Conservation (phyloP, 92 coral and sea anemone genomes). For the Umimayanthus chanpuru region DNA sequence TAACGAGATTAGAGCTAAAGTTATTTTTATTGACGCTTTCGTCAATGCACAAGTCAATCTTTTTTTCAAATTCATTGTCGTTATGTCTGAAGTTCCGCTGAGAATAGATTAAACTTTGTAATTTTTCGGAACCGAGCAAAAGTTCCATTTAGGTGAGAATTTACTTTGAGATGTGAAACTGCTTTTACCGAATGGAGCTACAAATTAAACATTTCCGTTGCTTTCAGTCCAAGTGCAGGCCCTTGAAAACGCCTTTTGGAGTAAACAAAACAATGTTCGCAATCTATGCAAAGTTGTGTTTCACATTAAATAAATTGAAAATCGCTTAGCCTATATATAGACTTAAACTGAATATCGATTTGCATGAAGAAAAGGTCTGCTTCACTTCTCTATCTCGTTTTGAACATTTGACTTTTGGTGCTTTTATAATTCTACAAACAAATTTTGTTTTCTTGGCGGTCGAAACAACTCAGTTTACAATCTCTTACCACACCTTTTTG, state of each 20-base stretch:
- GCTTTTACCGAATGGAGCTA: slow-evolving; percentile 16
- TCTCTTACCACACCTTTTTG: background rate
- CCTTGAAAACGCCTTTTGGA: slow-evolving; percentile 22
- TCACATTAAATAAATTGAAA: background rate
- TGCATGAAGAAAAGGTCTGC: background rate
- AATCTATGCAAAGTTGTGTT: background rate
- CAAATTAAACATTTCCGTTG: slow-evolving; percentile 32
- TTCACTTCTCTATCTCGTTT: background rate
- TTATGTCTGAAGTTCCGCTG: slow-evolving; percentile 31
- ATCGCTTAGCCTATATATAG: too few relatives aligned
- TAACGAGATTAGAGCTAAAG: slow-evolving; percentile 16
- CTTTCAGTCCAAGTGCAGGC: slow-evolving; percentile 36
- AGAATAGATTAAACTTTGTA: slow-evolving; percentile 20
- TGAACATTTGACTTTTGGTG: background rate
- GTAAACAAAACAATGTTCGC: background rate
- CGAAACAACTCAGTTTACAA: background rate
- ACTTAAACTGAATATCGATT: too few relatives aligned
- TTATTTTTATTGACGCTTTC: slow-evolving; percentile 21
- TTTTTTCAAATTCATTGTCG: background rate
- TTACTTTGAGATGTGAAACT: slow-evolving; percentile 20
- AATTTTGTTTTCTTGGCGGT: background rate
- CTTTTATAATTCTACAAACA: background rate
- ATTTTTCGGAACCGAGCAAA: slow-evolving; percentile 17
- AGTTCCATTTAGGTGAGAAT: slow-evolving; percentile 15
- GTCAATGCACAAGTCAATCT: slow-evolving; percentile 19